Evolutionary conservation across 2,113 vertebrate genomes (phyloP), one percentile per base, ranked within the genome.

Genomic region (Phalacrocorax pelagicus): DNA sequence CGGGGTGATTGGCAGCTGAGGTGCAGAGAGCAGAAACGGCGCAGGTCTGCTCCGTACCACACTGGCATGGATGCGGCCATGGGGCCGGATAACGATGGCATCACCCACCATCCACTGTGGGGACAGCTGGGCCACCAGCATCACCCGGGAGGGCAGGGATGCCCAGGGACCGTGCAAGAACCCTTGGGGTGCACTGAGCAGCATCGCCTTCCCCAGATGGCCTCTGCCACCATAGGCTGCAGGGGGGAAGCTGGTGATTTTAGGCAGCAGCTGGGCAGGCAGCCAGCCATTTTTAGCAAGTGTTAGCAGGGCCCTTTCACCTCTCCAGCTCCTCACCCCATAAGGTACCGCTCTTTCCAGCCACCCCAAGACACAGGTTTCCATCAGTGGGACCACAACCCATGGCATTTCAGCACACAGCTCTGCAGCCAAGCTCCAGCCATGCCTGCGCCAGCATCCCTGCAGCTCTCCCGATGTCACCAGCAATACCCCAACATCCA

Each of bases 21-120:
- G 38, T 12, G 19, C 2, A 0, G 40, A 18, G 30, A 36, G 40
- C 46, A 61, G 44, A 40, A 67, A 15, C 1, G 32, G 47, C 2
- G 0, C 69, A 15, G 29, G 23, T 13, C 54, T 47, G 55, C 79
- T 80, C 80, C 5, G 1, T 10, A 8, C 62, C 2, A 1, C n/a
- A 40, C 85, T 69, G 73, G 58, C 5, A 0, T 21, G 47, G 74
- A 88, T 21, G 36, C 4, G 8, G 57, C 65, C 10, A 0, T 2
- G 1, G 36, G 23, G 6, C n/a, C 2, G 3, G 57, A 55, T 27
- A 15, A 30, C 1, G 1, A 71, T 4, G 12, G 67, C 84, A 87
- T 46, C 2, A 0, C 57, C 36, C 70, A 13, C 6, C 55, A 77
- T 42, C 40, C 1, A 0, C 75, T 63, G 55, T 0, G n/a, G 83